These are phyloP conservation scores for Eupithecia vulgata DNA, from an alignment of 2,888 invertebrate species.

Conservation along the genomic window DNA sequence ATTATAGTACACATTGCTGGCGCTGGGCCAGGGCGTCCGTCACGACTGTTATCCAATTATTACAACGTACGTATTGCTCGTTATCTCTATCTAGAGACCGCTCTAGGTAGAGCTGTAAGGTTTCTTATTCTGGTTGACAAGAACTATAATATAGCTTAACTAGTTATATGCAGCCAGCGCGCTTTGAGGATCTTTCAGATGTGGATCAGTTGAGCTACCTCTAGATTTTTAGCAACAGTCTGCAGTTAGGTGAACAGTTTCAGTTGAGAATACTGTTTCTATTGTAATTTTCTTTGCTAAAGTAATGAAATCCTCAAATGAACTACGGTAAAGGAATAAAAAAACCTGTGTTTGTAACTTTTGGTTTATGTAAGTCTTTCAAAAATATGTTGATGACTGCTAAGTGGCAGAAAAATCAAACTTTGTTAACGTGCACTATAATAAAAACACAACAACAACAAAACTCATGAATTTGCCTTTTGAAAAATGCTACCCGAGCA, in stretches of 20 bases:
- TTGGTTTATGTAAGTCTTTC: too few relatives aligned
- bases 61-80: constrained; percentile 40
- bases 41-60: constrained; percentile 54
- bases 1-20: constrained; percentile 42
- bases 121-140: constrained; percentile 1
- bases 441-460: too few relatives aligned
- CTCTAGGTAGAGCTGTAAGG: not conserved
- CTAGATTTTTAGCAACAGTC: too few relatives aligned
- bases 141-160: not conserved
- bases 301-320: too few relatives aligned
- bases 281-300: too few relatives aligned
- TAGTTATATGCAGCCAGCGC: not conserved
- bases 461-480: too few relatives aligned
- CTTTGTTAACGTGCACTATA: too few relatives aligned
- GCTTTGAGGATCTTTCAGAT: too few relatives aligned
- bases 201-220: not conserved
- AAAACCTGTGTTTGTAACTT: too few relatives aligned
- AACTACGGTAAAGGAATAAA: not conserved
- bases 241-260: not conserved
- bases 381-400: too few relatives aligned
- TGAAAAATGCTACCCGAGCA: too few relatives aligned
- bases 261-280: not conserved
- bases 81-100: constrained; percentile 23
- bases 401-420: too few relatives aligned
- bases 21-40: constrained; percentile 53